These are phyloP conservation scores for Indicator maculatus DNA, from an alignment of 2,113 vertebrate genomes.

Conservation along the genomic window DNA sequence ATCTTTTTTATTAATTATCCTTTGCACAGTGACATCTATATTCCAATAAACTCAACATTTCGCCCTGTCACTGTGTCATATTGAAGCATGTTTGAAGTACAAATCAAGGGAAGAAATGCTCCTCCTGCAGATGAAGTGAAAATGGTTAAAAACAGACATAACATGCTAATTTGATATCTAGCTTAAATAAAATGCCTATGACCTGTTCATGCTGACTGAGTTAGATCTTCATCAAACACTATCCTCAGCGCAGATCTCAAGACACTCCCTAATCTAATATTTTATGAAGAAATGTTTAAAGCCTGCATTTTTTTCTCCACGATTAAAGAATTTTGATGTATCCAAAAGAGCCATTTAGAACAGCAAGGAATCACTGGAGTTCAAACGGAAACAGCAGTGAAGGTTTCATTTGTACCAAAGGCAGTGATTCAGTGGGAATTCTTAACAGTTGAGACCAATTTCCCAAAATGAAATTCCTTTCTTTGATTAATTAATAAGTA, in stretches of 20 bases:
- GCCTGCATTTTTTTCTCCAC: conserved; percentile 22
- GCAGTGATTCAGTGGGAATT: conserved; percentile 61
- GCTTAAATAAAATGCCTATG: conserved; percentile 22
- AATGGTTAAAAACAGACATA: conserved; percentile 3
- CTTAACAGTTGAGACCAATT: conserved; percentile 64
- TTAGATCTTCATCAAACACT: conserved; percentile 37
- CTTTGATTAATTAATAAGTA: conserved; percentile 74
- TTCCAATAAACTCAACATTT: neutral
- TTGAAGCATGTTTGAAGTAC: neutral
- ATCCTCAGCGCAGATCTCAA: conserved; percentile 18
- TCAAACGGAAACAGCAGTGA: conserved; percentile 47
- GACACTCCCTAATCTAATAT: conserved; percentile 44
- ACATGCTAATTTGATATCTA: conserved; percentile 5
- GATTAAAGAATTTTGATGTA: conserved; percentile 47
- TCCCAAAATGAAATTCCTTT: conserved; percentile 69
- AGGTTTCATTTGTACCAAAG: conserved; percentile 60
- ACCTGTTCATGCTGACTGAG: neutral
- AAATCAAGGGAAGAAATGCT: neutral
- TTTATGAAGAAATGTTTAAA: conserved; percentile 63
- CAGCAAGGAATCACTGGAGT: conserved; percentile 35
- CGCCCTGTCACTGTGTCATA: neutral
- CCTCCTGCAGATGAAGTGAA: neutral
- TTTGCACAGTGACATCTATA: neutral
- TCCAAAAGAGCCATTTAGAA: conserved; percentile 53
- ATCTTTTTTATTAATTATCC: neutral